Evolutionary conservation across 2,888 invertebrate genomes (phyloP), one percentile per base, ranked within the genome.

Genomic region (Marronus borbonicus): DNA sequence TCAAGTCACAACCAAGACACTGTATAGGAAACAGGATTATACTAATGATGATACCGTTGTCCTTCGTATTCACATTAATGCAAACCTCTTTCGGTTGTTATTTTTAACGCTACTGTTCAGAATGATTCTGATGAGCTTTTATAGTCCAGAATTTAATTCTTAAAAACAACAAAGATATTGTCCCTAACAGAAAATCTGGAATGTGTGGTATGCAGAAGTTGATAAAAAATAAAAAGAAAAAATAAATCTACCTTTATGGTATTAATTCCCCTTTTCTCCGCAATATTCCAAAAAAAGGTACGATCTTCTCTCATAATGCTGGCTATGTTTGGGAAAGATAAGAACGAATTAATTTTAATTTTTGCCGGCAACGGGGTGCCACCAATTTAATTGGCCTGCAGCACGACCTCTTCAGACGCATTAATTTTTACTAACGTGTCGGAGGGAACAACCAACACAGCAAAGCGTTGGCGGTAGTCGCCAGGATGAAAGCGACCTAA

Each of bases 311-410:
- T 20, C 20, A 7, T 58, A 58, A 58, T 58, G 28, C 31, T 14
- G 24, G 50, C n/a, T 68, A 50, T 24, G 50, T 50, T 68, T 28
- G 20, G 24, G 14, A n/a, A 28, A 49, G 68, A 68, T 68, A 68
- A 68, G 68, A 68, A 44, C 17, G 68, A 68, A 68, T 68, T 68
- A 68, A 50, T 68, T 68, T 68, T 68, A 68, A 68, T 68, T 68
- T 68, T 68, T 50, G 24, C 3, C 50, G 68, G 50, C 20, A 28
- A 68, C 17, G 68, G 49, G 36, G 24, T 49, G 68, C 24, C 10
- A 44, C 44, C 68, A 68, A 68, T 68, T 68, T 68, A 68, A 68
- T 68, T 68, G n/a, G 20, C 24, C 24, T 50, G 20, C 50, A 62
- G 50, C 24, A 12, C 24, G 49, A 14, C 24, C 50, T 50, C 14